A percentile compares a stretch with the other conserved stretches of the same genome.
Conservation (phyloP, 2,888 invertebrate species). For the Calephelis perditalis region DNA sequence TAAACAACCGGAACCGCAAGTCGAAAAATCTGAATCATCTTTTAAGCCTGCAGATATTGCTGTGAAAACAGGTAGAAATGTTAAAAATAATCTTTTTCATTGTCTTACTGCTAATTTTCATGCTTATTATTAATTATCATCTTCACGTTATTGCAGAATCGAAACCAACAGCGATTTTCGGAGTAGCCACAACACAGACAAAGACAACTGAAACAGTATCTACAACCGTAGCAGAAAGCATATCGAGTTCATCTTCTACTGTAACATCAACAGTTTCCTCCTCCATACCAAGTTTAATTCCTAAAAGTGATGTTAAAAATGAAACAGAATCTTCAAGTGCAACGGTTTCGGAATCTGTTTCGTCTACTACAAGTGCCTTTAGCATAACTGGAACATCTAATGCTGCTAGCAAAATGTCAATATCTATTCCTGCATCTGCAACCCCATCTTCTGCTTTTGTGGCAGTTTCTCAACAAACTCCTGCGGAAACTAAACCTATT, state of each 20-base stretch:
- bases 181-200: background rate
- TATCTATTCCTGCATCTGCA: slow-evolving; percentile 18
- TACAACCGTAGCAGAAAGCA: background rate
- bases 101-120: background rate
- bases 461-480: slow-evolving; percentile 16
- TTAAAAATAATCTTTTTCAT: background rate
- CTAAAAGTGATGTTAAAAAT: background rate
- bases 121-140: background rate
- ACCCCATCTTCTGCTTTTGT: slow-evolving; percentile 17
- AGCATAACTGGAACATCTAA: slow-evolving; percentile 6
- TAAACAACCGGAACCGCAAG: background rate
- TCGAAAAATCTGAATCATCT: background rate
- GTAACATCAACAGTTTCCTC: background rate
- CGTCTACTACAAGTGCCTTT: background rate
- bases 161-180: background rate
- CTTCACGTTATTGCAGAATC: background rate
- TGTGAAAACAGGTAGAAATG: background rate
- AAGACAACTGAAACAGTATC: background rate
- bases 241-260: background rate
- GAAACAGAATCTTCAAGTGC: background rate
- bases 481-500: slow-evolving; percentile 20
- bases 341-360: background rate
- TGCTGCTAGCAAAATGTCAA: slow-evolving; percentile 14
- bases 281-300: background rate
- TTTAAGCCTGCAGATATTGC: background rate